Base-by-base conservation (phyloP, 2,113 vertebrate species). In the Entelurus aequoreus region DNA sequence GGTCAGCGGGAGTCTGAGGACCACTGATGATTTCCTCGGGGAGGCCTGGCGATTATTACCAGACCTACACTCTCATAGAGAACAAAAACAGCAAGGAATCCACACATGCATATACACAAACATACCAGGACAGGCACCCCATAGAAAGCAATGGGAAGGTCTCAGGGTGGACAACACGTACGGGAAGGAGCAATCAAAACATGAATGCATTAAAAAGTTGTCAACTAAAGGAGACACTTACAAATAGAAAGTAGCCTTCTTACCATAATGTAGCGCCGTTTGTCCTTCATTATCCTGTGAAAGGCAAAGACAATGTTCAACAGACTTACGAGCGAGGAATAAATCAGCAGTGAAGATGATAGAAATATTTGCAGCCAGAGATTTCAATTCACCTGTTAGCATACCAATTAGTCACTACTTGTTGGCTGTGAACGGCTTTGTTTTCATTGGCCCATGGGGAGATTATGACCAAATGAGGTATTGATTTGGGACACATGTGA, bases 191-290 rank as follows among this genome's bases (percentile, higher is more conserved):
- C 42, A 9, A 16, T 60, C 46, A 60, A 48, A 15, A 19, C 46
- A 12, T 7, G 15, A 11, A 36, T 60, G 58, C 15, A 50, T 35
- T 35, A 15, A 16, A 60, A 60, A 47, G 58, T 36, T 10, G 35
- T 49, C 55, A 62, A 57, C 60, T 16, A 46, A 71, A 73, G 53
- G 49, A 65, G 13, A 44, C 15, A 47, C 58, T 28, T 11, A 56
- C 47, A 8, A 55, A 53, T 49, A 63, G 55, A 21, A 62, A 28
- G 28, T 28, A 4, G 52, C 62, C 61, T 71, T 70, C 95, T 96
- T 94, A 99, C 96, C 96, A 52, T 99, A 98, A 91, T 99, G 95
- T 77, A 99, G 89, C 3, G 95, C 93, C 50, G 96, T 99, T 87
- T 99, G 96, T 75, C 95, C 95, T 92, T 99, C 96, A 76, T 93